Conservation (phyloP, 35 echinoderm and acorn worm genomes). For the Hemicentrotus pulcherrimus region DNA sequence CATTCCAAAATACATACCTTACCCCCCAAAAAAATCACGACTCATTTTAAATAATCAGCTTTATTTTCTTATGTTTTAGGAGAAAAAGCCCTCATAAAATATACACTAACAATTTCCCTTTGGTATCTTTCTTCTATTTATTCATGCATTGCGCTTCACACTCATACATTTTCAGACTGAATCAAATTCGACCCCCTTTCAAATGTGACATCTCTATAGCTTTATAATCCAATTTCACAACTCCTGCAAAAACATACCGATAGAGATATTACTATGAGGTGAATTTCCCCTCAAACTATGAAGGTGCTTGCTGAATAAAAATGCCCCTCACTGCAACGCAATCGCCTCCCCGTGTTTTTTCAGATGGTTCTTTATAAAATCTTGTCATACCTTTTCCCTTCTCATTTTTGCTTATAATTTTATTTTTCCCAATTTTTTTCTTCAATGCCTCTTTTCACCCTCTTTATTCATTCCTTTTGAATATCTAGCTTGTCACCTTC, state of each 20-base stretch:
- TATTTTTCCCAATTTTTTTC: background rate
- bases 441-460: background rate
- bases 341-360: background rate
- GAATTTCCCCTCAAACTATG: background rate
- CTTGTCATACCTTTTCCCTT: background rate
- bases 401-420: background rate
- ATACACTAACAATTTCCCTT: background rate
- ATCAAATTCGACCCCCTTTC: background rate
- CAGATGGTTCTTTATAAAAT: conserved; percentile 2
- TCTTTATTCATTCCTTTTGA: no score
- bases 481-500: no score
- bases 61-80: background rate
- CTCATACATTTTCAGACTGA: background rate
- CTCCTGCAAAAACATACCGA: background rate
- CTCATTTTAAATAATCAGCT: background rate
- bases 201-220: conserved; percentile 12
- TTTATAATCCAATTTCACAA: background rate
- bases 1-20: background rate
- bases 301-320: background rate
- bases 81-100: background rate
- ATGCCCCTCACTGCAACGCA: background rate
- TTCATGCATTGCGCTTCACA: background rate
- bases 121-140: background rate
- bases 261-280: background rate
- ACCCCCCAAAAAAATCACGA: background rate